Conservation (phyloP, 2,888 invertebrate genomes). For the Eilema caniola region DNA sequence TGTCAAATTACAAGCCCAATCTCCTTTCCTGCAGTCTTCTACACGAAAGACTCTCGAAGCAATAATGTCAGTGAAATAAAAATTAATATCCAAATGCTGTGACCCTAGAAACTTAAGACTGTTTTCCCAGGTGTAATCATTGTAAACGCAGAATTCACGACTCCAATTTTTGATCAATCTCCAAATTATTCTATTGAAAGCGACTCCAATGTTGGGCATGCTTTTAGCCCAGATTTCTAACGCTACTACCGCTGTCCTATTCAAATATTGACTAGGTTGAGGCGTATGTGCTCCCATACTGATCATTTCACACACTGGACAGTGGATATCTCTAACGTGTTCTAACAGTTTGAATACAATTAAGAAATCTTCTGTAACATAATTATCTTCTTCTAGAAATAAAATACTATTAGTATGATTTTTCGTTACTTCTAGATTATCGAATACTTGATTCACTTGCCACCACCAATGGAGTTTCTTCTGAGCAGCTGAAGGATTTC, state of each 20-base stretch:
- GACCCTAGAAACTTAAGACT: constrained; percentile 54
- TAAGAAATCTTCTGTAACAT: constrained; percentile 61
- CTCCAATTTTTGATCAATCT: constrained; percentile 51
- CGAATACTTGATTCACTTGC: constrained; percentile 63
- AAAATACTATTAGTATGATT: constrained; percentile 47
- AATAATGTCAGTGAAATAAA: constrained; percentile 48
- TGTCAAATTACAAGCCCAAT: constrained; percentile 35
- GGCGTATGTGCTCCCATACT: constrained; percentile 56
- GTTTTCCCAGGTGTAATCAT: constrained; percentile 63
- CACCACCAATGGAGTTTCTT: constrained; percentile 70
- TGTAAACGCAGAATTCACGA: constrained; percentile 57
- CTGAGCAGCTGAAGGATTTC: constrained; percentile 53
- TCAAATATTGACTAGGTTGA: constrained; percentile 34
- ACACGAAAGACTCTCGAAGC: constrained; percentile 60
- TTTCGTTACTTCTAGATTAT: constrained; percentile 45
- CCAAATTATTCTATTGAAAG: constrained; percentile 62
- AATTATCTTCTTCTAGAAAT: constrained; percentile 57
- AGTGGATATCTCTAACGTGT: constrained; percentile 31
- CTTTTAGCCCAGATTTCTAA: constrained; percentile 53
- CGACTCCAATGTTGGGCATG: constrained; percentile 52
- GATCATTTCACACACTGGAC: constrained; percentile 59
- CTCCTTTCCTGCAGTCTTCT: constrained; percentile 41
- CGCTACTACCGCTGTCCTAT: constrained; percentile 26
- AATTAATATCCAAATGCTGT: constrained; percentile 28
- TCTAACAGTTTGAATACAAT: constrained; percentile 51